Evolutionary conservation across 2,888 invertebrate genomes (phyloP).

Genomic region (Hemithea aestivaria): DNA sequence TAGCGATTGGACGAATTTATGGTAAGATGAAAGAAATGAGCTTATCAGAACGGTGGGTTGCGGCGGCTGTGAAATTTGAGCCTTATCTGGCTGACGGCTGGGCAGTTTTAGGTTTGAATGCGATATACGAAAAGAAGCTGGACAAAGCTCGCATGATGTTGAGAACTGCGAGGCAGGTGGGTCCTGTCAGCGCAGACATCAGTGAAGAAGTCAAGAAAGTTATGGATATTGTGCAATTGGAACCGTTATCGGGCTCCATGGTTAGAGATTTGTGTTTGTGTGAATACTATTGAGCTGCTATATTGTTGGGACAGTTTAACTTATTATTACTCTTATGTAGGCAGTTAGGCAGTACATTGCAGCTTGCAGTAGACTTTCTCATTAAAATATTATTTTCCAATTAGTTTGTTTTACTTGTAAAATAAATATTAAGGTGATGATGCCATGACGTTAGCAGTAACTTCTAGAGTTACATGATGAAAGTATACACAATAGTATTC

Average conservation of each 20-base stretch:
- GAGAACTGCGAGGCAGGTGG: conserved; percentile 60
- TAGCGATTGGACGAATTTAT: conserved; percentile 56
- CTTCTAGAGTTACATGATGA: too few relatives aligned
- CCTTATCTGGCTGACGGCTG: conserved; percentile 64
- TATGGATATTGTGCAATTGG: conserved; percentile 43
- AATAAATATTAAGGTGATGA: too few relatives aligned
- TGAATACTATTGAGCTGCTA: conserved; percentile 38
- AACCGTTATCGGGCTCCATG: conserved; percentile 48
- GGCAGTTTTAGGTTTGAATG: conserved; percentile 60
- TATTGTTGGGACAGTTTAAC: not conserved
- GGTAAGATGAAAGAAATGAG: conserved; percentile 41
- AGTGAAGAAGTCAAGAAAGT: conserved; percentile 46
- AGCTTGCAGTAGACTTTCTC: too few relatives aligned
- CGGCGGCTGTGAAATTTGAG: conserved; percentile 58
- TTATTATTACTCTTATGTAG: too few relatives aligned
- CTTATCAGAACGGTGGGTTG: conserved; percentile 61
- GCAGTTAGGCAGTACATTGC: too few relatives aligned
- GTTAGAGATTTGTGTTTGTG: conserved; percentile 58
- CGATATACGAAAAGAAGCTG: conserved; percentile 48
- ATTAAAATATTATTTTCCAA: too few relatives aligned
- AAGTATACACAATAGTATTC: too few relatives aligned
- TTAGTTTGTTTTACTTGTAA: too few relatives aligned
- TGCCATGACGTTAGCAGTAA: too few relatives aligned
- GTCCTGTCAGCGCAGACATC: conserved; percentile 52
- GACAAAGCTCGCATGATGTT: conserved; percentile 56